Evolutionary conservation across 2,888 invertebrate genomes (phyloP).

Genomic region (Xylophagus ater): DNA sequence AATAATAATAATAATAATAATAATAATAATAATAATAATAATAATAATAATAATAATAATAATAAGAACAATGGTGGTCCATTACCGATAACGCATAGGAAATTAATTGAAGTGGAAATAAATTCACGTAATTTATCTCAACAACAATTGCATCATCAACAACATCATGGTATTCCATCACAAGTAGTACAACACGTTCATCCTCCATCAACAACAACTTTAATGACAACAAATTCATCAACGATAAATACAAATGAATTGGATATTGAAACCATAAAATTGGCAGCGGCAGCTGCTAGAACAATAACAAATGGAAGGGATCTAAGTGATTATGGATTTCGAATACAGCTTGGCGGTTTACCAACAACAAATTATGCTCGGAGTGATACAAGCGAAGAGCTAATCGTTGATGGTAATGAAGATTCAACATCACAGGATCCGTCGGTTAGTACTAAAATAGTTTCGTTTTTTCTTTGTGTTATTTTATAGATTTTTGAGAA

Average conservation of each 20-base stretch:
- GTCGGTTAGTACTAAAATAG: constrained; percentile 39
- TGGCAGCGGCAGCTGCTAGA: constrained; percentile 32
- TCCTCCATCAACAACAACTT: constrained; percentile 4
- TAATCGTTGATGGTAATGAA: constrained; percentile 40
- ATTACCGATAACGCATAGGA: constrained; percentile 22
- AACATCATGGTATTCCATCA: constrained; percentile 10
- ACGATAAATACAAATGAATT: constrained; percentile 24
- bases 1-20: background rate
- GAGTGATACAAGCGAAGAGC: constrained; percentile 39
- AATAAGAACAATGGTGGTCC: constrained; percentile 22
- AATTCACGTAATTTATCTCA: constrained; percentile 19
- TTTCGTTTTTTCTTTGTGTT: background rate
- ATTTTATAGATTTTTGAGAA: background rate
- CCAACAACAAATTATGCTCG: constrained; percentile 37
- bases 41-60: constrained; percentile 16
- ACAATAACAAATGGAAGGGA: constrained; percentile 25
- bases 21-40: constrained; percentile 14
- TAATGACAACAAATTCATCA: constrained; percentile 1
- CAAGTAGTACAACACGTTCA: constrained; percentile 1
- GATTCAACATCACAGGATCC: constrained; percentile 39
- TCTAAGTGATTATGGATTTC: constrained; percentile 39
- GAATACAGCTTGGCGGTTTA: constrained; percentile 39
- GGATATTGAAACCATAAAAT: constrained; percentile 38
- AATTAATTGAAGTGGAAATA: constrained; percentile 26
- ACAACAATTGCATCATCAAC: constrained; percentile 16